Conservation (phyloP, 2,113 vertebrate species). For the Protobothrops flavoviridis region DNA sequence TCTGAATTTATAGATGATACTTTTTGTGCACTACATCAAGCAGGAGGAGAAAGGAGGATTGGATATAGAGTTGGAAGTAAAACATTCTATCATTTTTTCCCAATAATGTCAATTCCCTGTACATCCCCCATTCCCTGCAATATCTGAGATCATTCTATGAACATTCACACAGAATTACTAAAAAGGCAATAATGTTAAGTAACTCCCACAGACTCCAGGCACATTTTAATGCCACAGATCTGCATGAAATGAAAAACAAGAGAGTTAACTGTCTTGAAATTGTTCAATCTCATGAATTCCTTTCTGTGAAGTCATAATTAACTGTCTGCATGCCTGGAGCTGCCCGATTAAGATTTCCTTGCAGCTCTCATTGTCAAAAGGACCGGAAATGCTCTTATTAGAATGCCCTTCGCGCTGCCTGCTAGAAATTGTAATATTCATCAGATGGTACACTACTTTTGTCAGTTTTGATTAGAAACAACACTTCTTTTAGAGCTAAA, state of each 20-base stretch:
- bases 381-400: slow-evolving; percentile 34
- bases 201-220: slow-evolving; percentile 37
- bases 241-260: slow-evolving; percentile 52
- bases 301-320: slow-evolving; percentile 65
- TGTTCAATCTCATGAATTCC: slow-evolving; percentile 57
- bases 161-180: slow-evolving; percentile 40
- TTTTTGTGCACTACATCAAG: slow-evolving; percentile 22
- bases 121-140: not conserved
- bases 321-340: slow-evolving; percentile 38
- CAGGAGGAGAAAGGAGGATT: not conserved
- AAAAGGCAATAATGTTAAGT: slow-evolving; percentile 36
- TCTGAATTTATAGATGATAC: slow-evolving; percentile 36
- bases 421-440: slow-evolving; percentile 59
- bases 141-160: not conserved
- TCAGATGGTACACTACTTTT: slow-evolving; percentile 42
- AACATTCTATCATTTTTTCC: slow-evolving; percentile 24
- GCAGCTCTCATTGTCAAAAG: slow-evolving; percentile 52
- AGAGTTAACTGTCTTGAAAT: slow-evolving; percentile 61
- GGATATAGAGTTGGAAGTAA: slow-evolving; percentile 20
- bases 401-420: slow-evolving; percentile 46
- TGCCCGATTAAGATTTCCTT: slow-evolving; percentile 46
- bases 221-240: slow-evolving; percentile 29
- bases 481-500: slow-evolving; percentile 55
- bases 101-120: slow-evolving; percentile 46
- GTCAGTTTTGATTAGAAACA: slow-evolving; percentile 60